Evolutionary conservation across 2,888 invertebrate genomes (phyloP).

Genomic region (Cantharis lateralis): DNA sequence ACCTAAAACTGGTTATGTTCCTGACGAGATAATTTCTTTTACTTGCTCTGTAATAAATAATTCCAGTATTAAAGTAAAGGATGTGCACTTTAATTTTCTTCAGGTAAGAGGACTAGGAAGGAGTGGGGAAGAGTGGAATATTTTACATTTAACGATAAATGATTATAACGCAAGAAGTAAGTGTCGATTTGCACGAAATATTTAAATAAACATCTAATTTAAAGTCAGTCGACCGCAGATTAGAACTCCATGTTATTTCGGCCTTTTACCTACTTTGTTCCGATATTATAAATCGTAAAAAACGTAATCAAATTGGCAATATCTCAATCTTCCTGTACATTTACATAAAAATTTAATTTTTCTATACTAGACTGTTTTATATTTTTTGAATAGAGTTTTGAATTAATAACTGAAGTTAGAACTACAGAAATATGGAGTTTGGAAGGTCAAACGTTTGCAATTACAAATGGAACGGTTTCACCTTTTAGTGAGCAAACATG

Average conservation of each 20-base stretch:
- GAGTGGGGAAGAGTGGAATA: background rate
- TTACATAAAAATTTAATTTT: background rate
- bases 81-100: constrained; percentile 1
- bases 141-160: no score
- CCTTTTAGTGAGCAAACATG: constrained; percentile 3
- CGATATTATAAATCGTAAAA: no score
- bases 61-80: constrained; percentile 6
- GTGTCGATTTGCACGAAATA: no score
- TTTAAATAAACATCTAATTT: no score
- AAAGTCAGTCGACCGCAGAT: no score
- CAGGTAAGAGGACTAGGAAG: background rate
- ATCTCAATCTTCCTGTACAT: background rate
- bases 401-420: background rate
- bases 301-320: no score
- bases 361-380: no score
- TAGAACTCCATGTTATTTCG: no score
- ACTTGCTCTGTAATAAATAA: constrained; percentile 1
- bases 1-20: constrained; percentile 2
- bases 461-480: constrained; percentile 3
- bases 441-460: background rate
- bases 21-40: constrained; percentile 4
- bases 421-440: background rate
- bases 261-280: no score
- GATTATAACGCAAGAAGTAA: no score
- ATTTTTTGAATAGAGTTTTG: constrained; percentile 2